Evolutionary conservation across 2,888 invertebrate genomes (phyloP).

Genomic region (Tolmerus cingulatus): DNA sequence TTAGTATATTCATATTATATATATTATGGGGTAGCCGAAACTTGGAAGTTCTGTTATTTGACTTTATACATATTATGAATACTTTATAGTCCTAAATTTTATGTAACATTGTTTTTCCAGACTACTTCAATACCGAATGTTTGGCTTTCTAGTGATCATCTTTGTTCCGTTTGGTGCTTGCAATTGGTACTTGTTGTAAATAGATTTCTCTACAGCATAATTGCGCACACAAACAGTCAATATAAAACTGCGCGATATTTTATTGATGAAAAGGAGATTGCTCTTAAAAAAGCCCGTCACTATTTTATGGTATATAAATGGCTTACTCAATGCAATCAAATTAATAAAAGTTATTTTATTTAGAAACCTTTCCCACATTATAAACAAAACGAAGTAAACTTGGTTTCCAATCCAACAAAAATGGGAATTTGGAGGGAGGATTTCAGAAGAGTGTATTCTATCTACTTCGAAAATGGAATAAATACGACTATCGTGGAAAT

Average conservation of each 20-base stretch:
- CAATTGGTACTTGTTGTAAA: conserved; percentile 83
- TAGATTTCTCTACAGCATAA: conserved; percentile 81
- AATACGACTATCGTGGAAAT: conserved; percentile 57
- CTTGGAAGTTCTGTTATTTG: not conserved
- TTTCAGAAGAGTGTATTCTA: conserved; percentile 62
- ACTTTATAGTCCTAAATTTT: not conserved
- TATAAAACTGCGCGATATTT: conserved; percentile 51
- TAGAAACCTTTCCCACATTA: conserved; percentile 45
- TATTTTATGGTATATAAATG: conserved; percentile 56
- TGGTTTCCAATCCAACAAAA: not conserved
- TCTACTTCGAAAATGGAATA: conserved; percentile 55
- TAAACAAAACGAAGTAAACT: not conserved
- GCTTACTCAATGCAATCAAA: not conserved
- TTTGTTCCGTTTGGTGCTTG: conserved; percentile 93
- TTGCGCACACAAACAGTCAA: conserved; percentile 66
- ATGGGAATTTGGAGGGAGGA: conserved; percentile 67
- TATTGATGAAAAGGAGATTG: conserved; percentile 55
- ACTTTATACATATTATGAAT: not conserved
- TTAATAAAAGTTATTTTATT: conserved; percentile 22
- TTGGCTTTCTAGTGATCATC: conserved; percentile 89
- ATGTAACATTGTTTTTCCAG: conserved; percentile 39
- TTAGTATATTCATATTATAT: not conserved
- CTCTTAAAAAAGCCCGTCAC: conserved; percentile 55
- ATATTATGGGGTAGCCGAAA: no score
- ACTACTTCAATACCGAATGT: conserved; percentile 74